Evolutionary conservation across 2,113 vertebrate genomes (phyloP).

Genomic region (Colossoma macropomum): DNA sequence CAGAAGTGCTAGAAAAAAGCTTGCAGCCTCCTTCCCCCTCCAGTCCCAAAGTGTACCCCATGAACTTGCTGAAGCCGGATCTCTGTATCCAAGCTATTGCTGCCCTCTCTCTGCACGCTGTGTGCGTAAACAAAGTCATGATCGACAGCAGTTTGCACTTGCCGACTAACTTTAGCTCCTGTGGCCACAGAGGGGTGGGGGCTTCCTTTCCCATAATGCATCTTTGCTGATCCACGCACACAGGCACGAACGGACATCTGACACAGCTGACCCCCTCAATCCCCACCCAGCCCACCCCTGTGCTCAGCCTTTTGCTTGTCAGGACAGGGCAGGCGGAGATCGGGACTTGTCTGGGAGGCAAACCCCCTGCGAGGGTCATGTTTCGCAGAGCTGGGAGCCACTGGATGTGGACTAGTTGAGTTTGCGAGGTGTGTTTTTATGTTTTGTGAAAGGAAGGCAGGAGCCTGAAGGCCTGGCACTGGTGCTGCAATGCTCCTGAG

Average conservation of each 20-base stretch:
- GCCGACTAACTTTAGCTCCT: slow-evolving; percentile 83
- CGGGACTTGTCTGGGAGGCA: slow-evolving; percentile 76
- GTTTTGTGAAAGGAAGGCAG: slow-evolving; percentile 65
- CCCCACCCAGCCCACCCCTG: slow-evolving; percentile 63
- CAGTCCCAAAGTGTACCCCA: slow-evolving; percentile 34
- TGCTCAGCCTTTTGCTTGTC: slow-evolving; percentile 55
- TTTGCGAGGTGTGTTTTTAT: slow-evolving; percentile 69
- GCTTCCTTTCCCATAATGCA: slow-evolving; percentile 83
- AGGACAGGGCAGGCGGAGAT: slow-evolving; percentile 83
- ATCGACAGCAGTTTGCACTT: slow-evolving; percentile 80
- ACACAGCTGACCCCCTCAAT: slow-evolving; percentile 62
- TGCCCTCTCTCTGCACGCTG: slow-evolving; percentile 46
- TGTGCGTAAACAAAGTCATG: slow-evolving; percentile 75
- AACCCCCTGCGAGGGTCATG: slow-evolving; percentile 83
- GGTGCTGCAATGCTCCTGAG: slow-evolving; percentile 74
- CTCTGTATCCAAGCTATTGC: slow-evolving; percentile 42
- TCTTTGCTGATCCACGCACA: slow-evolving; percentile 72
- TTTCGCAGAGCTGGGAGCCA: slow-evolving; percentile 85
- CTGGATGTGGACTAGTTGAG: slow-evolving; percentile 72
- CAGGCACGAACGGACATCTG: slow-evolving; percentile 71
- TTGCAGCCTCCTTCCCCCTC: not conserved
- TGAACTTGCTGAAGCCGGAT: slow-evolving; percentile 35
- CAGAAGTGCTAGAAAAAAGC: not conserved
- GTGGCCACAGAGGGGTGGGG: slow-evolving; percentile 69
- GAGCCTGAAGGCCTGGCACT: slow-evolving; percentile 67